A percentile compares a stretch with the other conserved stretches of the same genome.
Evolutionary conservation across 2,888 invertebrate species (phyloP).

Genomic region (Lordiphosa andalusiaca): DNA sequence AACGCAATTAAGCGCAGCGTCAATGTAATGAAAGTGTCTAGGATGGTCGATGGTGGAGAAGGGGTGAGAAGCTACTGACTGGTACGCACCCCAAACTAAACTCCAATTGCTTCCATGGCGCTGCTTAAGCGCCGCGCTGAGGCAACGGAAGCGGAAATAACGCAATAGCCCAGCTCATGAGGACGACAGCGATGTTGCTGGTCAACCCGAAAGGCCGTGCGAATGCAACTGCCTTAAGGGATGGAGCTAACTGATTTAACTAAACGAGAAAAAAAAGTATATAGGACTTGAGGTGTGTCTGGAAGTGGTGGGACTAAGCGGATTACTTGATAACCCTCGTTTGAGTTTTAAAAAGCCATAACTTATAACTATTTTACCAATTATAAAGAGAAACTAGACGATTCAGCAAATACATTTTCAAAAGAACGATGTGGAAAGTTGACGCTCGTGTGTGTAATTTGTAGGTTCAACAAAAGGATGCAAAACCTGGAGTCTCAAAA

Average conservation of each 20-base stretch:
- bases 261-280: conserved; percentile 1
- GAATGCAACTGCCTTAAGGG: conserved; percentile 49
- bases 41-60: background rate
- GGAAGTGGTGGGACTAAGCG: no score
- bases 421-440: no score
- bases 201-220: conserved; percentile 49
- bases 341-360: no score
- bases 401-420: no score
- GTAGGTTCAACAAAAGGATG: no score
- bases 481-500: no score
- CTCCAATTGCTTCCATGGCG: conserved; percentile 14
- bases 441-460: no score
- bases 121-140: conserved; percentile 41
- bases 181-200: conserved; percentile 32
- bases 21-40: conserved; percentile 58
- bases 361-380: no score
- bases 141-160: conserved; percentile 66
- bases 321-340: no score
- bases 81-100: conserved; percentile 8
- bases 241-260: conserved; percentile 1
- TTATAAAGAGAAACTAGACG: no score
- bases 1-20: conserved; percentile 74
- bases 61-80: background rate
- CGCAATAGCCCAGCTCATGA: conserved; percentile 48
- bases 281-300: background rate